Conservation (phyloP, 2,888 invertebrate species). For the Drosophila pegasa region DNA sequence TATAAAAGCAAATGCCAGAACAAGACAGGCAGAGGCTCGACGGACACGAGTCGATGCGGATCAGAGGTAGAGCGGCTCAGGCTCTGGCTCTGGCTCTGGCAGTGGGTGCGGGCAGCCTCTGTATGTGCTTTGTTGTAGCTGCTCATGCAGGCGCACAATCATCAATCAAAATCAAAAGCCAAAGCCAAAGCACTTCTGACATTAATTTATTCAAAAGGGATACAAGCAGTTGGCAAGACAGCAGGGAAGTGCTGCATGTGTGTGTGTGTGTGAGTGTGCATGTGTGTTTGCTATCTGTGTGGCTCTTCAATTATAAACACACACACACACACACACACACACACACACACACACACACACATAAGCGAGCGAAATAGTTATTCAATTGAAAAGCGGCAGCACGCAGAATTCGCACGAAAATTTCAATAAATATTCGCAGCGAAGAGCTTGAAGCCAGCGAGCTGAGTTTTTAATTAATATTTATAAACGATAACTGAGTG, state of each 20-base stretch:
- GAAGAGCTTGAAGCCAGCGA: constrained; percentile 17
- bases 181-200: constrained; percentile 84
- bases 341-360: not conserved
- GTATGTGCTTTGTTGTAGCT: constrained; percentile 42
- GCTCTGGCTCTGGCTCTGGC: not conserved
- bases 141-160: constrained; percentile 71
- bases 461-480: constrained; percentile 66
- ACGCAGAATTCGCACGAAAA: constrained; percentile 34
- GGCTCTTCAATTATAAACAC: constrained; percentile 51
- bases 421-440: constrained; percentile 42
- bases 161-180: constrained; percentile 84
- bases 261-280: not conserved
- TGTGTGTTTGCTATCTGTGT: constrained; percentile 7
- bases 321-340: constrained; percentile 20
- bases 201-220: constrained; percentile 84
- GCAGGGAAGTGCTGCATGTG: constrained; percentile 34
- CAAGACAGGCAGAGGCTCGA: constrained; percentile 41
- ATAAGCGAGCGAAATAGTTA: constrained; percentile 35
- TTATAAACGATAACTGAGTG: constrained; percentile 57
- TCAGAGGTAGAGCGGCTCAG: constrained; percentile 1
- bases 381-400: constrained; percentile 51
- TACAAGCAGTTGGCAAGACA: constrained; percentile 71
- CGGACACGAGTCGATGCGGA: constrained; percentile 38
- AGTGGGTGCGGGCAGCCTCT: not conserved
- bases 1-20: constrained; percentile 46